These are phyloP conservation scores for Drosophila aff. DNA, from an alignment of 1,140 invertebrate genomes.

Conservation along the genomic window DNA sequence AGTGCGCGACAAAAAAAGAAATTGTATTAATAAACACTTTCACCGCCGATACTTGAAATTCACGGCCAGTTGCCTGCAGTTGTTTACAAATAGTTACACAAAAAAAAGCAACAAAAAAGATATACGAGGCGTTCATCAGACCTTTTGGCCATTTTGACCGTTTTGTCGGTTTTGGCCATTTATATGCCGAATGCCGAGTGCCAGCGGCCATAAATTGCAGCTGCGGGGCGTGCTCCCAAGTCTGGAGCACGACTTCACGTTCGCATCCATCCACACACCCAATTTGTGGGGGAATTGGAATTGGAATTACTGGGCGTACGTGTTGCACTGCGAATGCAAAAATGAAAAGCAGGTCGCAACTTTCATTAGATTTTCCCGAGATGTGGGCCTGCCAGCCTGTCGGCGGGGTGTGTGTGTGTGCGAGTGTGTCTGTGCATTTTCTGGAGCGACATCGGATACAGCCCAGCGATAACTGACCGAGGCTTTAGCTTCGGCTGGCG, in stretches of 20 bases:
- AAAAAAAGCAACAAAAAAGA: slow-evolving; percentile 11
- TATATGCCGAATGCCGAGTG: slow-evolving; percentile 53
- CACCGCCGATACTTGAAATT: slow-evolving; percentile 73
- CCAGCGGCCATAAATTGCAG: slow-evolving; percentile 66
- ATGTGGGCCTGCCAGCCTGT: slow-evolving; percentile 11
- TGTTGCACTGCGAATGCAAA: slow-evolving; percentile 66
- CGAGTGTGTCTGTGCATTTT: slow-evolving; percentile 6
- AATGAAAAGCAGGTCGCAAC: slow-evolving; percentile 73
- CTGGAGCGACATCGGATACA: slow-evolving; percentile 72
- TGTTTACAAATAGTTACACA: slow-evolving; percentile 63
- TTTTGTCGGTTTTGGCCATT: slow-evolving; percentile 61
- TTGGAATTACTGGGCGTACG: slow-evolving; percentile 42
- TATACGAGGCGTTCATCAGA: slow-evolving; percentile 15
- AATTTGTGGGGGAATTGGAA: slow-evolving; percentile 26
- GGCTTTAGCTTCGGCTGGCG: slow-evolving; percentile 14
- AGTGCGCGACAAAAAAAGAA: slow-evolving; percentile 57
- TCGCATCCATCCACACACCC: slow-evolving; percentile 44
- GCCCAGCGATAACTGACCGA: slow-evolving; percentile 27
- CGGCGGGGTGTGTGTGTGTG: not conserved
- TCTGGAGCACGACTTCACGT: slow-evolving; percentile 24
- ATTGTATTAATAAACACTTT: slow-evolving; percentile 80
- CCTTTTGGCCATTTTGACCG: slow-evolving; percentile 65
- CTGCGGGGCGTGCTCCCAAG: slow-evolving; percentile 53
- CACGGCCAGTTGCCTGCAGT: slow-evolving; percentile 55
- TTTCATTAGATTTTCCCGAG: slow-evolving; percentile 77